Evolutionary conservation across 2,113 vertebrate species (phyloP).

Genomic region (Quiscalus mexicanus): DNA sequence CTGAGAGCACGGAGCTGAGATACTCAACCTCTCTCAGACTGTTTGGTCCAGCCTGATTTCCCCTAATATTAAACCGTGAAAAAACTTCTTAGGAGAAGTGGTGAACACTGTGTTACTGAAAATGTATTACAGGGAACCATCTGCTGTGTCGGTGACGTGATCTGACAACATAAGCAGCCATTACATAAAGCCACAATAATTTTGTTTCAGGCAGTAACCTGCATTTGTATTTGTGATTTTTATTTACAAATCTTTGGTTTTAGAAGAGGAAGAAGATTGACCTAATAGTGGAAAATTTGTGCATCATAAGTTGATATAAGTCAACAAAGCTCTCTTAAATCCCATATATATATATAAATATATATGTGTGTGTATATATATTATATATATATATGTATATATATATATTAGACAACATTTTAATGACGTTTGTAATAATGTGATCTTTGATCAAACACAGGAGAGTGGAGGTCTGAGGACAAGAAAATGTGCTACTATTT

Average conservation of each 20-base stretch:
- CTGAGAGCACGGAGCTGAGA: not conserved
- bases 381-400: not conserved
- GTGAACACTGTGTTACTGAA: not conserved
- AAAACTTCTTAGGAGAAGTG: not conserved
- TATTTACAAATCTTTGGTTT: not conserved
- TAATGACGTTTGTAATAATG: not conserved
- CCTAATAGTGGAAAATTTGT: not conserved
- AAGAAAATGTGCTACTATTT: not conserved
- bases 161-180: not conserved
- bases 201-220: not conserved
- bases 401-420: not conserved
- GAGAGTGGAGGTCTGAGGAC: not conserved
- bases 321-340: not conserved
- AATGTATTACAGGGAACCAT: not conserved
- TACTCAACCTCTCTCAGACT: not conserved
- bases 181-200: not conserved
- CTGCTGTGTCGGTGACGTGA: not conserved
- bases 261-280: not conserved
- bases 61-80: not conserved
- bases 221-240: not conserved
- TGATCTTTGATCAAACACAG: not conserved
- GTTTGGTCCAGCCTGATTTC: not conserved
- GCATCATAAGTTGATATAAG: not conserved
- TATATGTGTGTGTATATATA: too few species aligned
- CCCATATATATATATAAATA: too few species aligned